Base-by-base conservation (phyloP, 1,140 invertebrate species). In the Aphidius gifuensis region DNA sequence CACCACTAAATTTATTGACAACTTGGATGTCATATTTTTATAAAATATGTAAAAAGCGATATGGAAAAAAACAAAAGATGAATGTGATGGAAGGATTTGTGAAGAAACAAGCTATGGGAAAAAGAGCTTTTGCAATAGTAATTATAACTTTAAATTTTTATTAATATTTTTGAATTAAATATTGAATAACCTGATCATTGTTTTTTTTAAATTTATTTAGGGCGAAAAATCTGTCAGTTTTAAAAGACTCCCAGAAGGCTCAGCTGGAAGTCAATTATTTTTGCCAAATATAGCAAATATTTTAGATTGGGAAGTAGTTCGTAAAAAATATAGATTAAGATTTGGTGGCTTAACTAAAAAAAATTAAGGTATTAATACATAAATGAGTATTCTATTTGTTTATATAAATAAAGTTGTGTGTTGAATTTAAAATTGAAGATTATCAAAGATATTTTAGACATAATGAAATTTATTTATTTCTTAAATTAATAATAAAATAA, bases 1-100 rank as follows among this genome's bases (percentile, higher is more conserved):
- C 96, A 9, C 97, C 97, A 1, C 86, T 99, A 42, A 99, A 99
- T 81, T 85, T 99, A 54, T 87, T 99, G 65, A 96, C 94, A 3
- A 94, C 95, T 39, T 94, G 92, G 91, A 83, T 92, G 50, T 87
- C 89, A 79, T 92, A 90, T 83, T 80, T 94, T 60, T 85, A 90
- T 51, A 86, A 89, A 65, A 80, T 51, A 1, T 76, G 63, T 50
- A 72, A 71, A 62, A 65, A 49, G 43, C 55, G 68, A 51, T 62
- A 57, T 3, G 54, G 49, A 3, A 66, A 47, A 32, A 69, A 51
- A 6, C 68, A 70, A 47, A 69, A 69, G 51, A 67, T 72, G 45
- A 72, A 48, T 21, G 72, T 73, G 5, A 76, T 74, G 65, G 69
- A 68, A 7, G 69, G 73, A 16, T 71, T 79, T 7, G 61, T 71